phyloP scores from a whole-genome alignment of 2,113 vertebrate genomes.

The Callopanchax toddi region DNA sequence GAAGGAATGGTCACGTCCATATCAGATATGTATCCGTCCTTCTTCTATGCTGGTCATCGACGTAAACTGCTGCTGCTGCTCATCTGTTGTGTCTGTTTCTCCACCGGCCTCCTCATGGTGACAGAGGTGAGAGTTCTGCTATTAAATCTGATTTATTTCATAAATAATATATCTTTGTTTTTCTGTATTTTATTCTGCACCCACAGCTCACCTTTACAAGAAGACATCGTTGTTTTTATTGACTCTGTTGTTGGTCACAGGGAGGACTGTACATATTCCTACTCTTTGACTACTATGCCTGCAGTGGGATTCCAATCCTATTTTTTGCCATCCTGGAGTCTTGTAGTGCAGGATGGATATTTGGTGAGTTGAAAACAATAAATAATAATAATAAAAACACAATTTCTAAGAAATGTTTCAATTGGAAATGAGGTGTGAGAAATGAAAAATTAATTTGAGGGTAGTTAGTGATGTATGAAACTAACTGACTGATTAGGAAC shows the following conservation, averaged over 20 bases:
- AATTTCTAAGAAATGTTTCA: no score
- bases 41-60: background rate
- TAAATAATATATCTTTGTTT: no score
- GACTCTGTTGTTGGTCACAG: background rate
- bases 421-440: no score
- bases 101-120: background rate
- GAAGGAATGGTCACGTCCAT: background rate
- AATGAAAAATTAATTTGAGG: no score
- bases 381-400: no score
- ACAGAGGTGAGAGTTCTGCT: background rate
- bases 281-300: background rate
- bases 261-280: conserved; percentile 1
- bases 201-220: background rate
- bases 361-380: background rate
- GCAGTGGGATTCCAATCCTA: no score
- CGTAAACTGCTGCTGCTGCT: background rate
- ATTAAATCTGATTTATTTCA: no score
- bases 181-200: no score
- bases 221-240: no score
- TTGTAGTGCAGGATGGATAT: background rate
- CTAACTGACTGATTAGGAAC: no score
- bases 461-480: no score
- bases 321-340: background rate
- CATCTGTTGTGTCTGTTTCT: background rate
- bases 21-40: background rate